These are phyloP conservation scores for Bhutanitis thaidina DNA, from an alignment of 2,888 invertebrate genomes.

Conservation along the genomic window DNA sequence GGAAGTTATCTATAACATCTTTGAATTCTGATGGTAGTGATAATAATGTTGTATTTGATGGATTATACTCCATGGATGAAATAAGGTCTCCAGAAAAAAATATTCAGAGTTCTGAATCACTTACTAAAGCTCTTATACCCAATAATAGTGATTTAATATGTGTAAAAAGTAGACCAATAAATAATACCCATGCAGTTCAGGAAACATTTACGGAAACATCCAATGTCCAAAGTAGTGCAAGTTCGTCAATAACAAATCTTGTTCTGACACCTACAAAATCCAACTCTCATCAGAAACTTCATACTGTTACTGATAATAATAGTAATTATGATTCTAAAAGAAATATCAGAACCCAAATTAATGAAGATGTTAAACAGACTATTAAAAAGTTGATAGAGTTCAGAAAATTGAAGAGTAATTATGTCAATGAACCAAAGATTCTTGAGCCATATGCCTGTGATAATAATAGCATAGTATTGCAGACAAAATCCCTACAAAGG, in stretches of 20 bases:
- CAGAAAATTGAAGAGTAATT: slow-evolving; percentile 38
- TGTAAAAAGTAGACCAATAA: neutral
- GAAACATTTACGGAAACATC: neutral
- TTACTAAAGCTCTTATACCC: slow-evolving; percentile 13
- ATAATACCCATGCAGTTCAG: neutral
- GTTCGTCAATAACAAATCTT: neutral
- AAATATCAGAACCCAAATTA: slow-evolving; percentile 1
- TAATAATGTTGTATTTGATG: slow-evolving; percentile 48
- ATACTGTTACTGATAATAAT: neutral
- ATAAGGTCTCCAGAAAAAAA: slow-evolving; percentile 43
- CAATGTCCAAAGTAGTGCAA: slow-evolving; percentile 10
- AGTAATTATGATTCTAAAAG: neutral
- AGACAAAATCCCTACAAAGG: neutral
- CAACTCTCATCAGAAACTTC: no score
- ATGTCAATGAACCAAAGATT: slow-evolving; percentile 20
- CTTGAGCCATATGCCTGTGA: neutral
- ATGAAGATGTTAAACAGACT: slow-evolving; percentile 45
- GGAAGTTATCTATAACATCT: slow-evolving; percentile 44
- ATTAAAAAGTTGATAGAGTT: slow-evolving; percentile 52
- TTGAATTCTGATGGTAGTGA: slow-evolving; percentile 41
- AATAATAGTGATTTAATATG: slow-evolving; percentile 1
- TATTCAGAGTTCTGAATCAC: slow-evolving; percentile 6
- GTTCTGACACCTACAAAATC: neutral
- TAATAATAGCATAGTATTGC: neutral
- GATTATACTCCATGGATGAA: slow-evolving; percentile 58